These are phyloP conservation scores for Pipra filicauda DNA, from an alignment of 2,113 vertebrate genomes.

Conservation along the genomic window DNA sequence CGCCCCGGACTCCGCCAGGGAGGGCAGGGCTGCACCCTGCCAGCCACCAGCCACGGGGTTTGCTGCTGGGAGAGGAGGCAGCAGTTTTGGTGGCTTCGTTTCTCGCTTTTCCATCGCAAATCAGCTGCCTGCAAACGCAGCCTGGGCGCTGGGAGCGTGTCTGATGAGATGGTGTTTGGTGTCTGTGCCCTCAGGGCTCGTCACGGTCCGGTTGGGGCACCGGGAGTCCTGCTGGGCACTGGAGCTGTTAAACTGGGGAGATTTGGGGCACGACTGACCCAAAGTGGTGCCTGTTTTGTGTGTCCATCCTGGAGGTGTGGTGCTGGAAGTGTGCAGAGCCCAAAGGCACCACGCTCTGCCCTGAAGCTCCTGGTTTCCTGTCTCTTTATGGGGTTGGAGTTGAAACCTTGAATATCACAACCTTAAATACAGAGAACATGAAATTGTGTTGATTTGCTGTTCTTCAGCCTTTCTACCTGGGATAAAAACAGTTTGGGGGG, in stretches of 20 bases:
- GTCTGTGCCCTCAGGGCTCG: rapidly evolving
- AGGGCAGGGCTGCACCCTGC: neutral
- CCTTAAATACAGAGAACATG: neutral
- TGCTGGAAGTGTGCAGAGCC: neutral
- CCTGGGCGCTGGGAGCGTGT: neutral
- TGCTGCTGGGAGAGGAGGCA: neutral
- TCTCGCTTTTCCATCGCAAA: neutral
- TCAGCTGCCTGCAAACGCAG: neutral
- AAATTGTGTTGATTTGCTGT: neutral
- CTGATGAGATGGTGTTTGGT: rapidly evolving
- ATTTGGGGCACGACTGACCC: neutral
- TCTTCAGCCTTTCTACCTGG: neutral
- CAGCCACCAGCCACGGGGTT: rapidly evolving
- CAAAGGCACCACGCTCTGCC: neutral
- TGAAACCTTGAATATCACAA: no score
- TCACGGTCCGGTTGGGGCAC: rapidly evolving
- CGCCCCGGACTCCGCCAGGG: rapidly evolving
- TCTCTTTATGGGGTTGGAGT: rapidly evolving
- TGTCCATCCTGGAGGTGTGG: neutral
- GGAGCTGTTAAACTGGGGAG: rapidly evolving
- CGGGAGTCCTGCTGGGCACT: neutral
- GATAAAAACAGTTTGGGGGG: neutral
- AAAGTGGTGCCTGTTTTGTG: rapidly evolving
- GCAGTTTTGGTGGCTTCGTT: neutral
- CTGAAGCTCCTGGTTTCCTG: neutral